These are phyloP conservation scores for Riparia riparia DNA, from an alignment of 2,113 vertebrate genomes.

Conservation along the genomic window DNA sequence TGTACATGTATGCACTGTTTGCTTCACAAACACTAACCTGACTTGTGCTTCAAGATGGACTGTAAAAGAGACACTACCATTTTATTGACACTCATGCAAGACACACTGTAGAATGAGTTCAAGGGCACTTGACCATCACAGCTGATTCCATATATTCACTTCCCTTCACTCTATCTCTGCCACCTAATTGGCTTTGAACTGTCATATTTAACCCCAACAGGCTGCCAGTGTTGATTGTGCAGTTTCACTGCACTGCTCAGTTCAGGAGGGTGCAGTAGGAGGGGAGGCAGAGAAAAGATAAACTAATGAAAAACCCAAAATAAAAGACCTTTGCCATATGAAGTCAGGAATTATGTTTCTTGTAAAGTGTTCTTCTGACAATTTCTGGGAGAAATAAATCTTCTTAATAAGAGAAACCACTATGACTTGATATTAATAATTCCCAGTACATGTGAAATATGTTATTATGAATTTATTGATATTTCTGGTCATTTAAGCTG, in stretches of 20 bases:
- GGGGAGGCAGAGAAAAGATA: not conserved
- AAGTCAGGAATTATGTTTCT: not conserved
- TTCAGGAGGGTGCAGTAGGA: not conserved
- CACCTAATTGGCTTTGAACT: not conserved
- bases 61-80: not conserved
- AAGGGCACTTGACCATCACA: not conserved
- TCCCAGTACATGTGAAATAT: not conserved
- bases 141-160: not conserved
- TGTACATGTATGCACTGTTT: not conserved
- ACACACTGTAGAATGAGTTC: not conserved
- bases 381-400: not conserved
- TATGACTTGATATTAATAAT: not conserved
- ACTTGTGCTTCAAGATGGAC: not conserved
- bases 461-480: slow-evolving; percentile 16
- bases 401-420: not conserved
- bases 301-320: not conserved
- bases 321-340: not conserved
- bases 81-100: not conserved
- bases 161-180: not conserved
- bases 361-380: not conserved
- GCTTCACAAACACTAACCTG: not conserved
- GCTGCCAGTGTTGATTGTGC: not conserved
- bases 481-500: not conserved
- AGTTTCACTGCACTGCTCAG: not conserved
- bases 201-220: not conserved